A percentile compares a stretch with the other conserved stretches of the same genome.
Evolutionary conservation across 2,888 invertebrate species (phyloP).

Genomic region (Rapana venosa): DNA sequence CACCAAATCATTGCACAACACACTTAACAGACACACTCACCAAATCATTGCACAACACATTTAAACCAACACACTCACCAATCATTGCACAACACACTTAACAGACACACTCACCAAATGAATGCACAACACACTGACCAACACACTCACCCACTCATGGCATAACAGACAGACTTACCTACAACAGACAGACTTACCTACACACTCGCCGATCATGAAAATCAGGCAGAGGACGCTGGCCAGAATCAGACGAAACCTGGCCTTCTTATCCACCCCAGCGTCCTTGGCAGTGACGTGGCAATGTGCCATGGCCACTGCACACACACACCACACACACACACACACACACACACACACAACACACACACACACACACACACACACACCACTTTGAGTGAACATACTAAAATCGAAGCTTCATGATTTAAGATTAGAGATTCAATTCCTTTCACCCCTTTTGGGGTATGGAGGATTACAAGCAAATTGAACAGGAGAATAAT

Average conservation of each 20-base stretch:
- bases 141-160: not conserved
- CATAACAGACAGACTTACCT: not conserved
- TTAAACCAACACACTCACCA: not conserved
- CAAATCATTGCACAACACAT: not conserved
- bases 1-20: too few relatives aligned
- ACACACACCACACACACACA: not conserved
- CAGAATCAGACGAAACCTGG: constrained; percentile 44
- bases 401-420: too few relatives aligned
- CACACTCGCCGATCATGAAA: constrained; percentile 49
- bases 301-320: constrained; percentile 35
- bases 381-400: too few relatives aligned
- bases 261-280: constrained; percentile 45
- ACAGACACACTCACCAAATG: not conserved
- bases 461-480: too few relatives aligned
- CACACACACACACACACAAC: too few relatives aligned
- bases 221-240: constrained; percentile 48
- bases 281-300: constrained; percentile 42
- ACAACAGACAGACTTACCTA: constrained; percentile 32
- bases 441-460: too few relatives aligned
- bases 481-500: too few relatives aligned
- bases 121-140: not conserved
- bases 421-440: too few relatives aligned
- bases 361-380: too few relatives aligned
- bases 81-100: too few relatives aligned
- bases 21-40: not conserved